phyloP scores from a whole-genome alignment of 2,888 invertebrate genomes.

The Lapara coniferarum region DNA sequence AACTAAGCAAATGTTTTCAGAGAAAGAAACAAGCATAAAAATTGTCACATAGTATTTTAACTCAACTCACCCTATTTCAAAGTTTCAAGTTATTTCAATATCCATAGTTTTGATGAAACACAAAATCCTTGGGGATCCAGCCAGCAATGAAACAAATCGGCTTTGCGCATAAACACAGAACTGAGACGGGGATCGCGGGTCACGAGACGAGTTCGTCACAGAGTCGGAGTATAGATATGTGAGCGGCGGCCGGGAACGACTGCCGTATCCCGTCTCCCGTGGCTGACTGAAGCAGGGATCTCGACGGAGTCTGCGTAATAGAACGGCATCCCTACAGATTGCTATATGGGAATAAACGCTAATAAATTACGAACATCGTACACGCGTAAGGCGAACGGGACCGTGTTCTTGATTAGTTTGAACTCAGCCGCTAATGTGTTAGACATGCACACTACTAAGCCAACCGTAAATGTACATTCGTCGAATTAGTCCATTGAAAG shows the following conservation, averaged over 20 bases:
- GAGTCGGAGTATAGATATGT: constrained; percentile 47
- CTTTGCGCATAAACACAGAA: constrained; percentile 57
- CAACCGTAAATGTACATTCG: constrained; percentile 35
- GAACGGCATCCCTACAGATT: constrained; percentile 80
- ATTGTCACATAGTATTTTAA: constrained; percentile 5
- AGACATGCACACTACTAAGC: constrained; percentile 52
- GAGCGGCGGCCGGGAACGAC: constrained; percentile 59
- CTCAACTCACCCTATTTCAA: constrained; percentile 56
- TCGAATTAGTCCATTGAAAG: constrained; percentile 31
- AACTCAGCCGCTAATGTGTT: constrained; percentile 76
- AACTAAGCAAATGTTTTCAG: neutral
- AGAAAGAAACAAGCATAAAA: constrained; percentile 1
- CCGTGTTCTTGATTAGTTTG: constrained; percentile 80
- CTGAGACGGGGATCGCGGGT: constrained; percentile 47
- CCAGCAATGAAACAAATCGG: constrained; percentile 47
- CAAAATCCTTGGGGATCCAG: constrained; percentile 54
- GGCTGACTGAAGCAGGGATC: constrained; percentile 78
- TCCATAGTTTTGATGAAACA: constrained; percentile 62
- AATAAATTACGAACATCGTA: constrained; percentile 81
- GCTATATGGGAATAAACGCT: constrained; percentile 82
- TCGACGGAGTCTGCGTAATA: constrained; percentile 82
- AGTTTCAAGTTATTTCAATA: constrained; percentile 59
- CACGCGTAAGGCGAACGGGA: constrained; percentile 74
- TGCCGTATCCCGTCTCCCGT: constrained; percentile 65
- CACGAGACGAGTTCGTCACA: constrained; percentile 51